Base-by-base conservation (phyloP, 2,113 vertebrate genomes). In the Zeus faber region DNA sequence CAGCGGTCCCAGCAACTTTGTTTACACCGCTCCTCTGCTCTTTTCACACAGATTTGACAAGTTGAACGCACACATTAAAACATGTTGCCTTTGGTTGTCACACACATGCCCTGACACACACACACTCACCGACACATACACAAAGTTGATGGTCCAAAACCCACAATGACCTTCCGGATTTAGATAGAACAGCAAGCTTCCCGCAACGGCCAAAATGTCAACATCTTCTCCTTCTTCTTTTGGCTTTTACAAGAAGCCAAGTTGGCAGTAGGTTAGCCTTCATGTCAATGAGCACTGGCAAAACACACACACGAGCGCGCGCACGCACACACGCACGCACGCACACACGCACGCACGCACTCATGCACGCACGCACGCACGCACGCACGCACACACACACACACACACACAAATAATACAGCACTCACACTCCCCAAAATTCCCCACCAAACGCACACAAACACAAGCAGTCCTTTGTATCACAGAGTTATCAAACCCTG, bases 201-300 rank as follows among this genome's bases (percentile, higher is more conserved):
- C 44, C 72, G 64, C 59, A 56, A 10, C 76, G 77, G 79, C 77
- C 76, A 85, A 85, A 85, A 82, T 83, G 81, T 84, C 86, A 86
- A 84, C 78, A 79, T 77, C 70, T 79, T 85, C 53, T 77, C 72
- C 63, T 62, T 57, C 58, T 56, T 46, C 65, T 67, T 53, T 23
- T 23, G 41, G 70, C 54, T 62, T 70, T 60, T 58, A 4, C 63
- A 61, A 54, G 57, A 40, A 74, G 59, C 57, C 58, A 62, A 81
- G 66, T 54, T 77, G 76, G 76, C 80, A 79, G 70, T 61, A 74
- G 67, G 71, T 77, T 80, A 68, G 70, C 59, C 37, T 70, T 75
- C 43, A 49, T 67, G 64, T 81, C 57, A 47, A 48, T 54, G 55
- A 49, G 44, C 56, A 71, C 29, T 60, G 44, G 22, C 69, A 61